A percentile compares a stretch with the other conserved stretches of the same genome.
phyloP scores from a whole-genome alignment of 2,113 vertebrate genomes.

The Corvus cornix region DNA sequence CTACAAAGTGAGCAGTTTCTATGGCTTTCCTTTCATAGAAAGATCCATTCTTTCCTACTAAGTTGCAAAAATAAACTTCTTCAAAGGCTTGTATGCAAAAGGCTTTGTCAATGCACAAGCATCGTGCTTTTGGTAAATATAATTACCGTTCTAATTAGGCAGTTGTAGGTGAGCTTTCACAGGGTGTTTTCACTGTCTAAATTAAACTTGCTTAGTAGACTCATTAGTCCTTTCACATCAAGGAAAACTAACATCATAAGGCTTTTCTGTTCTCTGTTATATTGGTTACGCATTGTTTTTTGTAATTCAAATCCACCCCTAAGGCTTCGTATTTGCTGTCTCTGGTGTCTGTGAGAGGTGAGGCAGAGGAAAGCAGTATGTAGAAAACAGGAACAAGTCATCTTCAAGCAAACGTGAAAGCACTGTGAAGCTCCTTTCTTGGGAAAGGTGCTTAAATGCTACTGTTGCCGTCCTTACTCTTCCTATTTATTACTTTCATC shows the following conservation, averaged over 20 bases:
- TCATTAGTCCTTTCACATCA: neutral
- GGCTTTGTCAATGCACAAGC: neutral
- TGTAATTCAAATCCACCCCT: neutral
- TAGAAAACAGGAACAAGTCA: neutral
- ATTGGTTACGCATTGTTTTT: neutral
- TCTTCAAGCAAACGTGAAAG: neutral
- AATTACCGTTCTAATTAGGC: neutral
- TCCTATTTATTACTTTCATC: neutral
- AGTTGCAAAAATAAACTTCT: neutral
- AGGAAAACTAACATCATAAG: neutral
- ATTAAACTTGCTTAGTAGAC: neutral
- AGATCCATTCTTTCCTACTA: neutral
- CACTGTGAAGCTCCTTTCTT: neutral
- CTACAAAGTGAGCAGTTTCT: neutral
- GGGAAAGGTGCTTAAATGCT: neutral
- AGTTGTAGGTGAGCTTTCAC: neutral
- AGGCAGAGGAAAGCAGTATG: neutral
- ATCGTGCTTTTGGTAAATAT: neutral
- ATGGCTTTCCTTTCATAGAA: neutral
- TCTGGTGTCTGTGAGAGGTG: neutral
- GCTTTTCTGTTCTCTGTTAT: neutral
- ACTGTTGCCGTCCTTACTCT: neutral
- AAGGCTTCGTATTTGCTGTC: neutral
- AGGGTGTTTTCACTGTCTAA: neutral
- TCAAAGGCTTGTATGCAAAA: neutral